Percentiles rank a stretch among this genome's conserved stretches.
Conservation (phyloP, 2,797 vertebrate genomes). For the Lemur catta region DNA sequence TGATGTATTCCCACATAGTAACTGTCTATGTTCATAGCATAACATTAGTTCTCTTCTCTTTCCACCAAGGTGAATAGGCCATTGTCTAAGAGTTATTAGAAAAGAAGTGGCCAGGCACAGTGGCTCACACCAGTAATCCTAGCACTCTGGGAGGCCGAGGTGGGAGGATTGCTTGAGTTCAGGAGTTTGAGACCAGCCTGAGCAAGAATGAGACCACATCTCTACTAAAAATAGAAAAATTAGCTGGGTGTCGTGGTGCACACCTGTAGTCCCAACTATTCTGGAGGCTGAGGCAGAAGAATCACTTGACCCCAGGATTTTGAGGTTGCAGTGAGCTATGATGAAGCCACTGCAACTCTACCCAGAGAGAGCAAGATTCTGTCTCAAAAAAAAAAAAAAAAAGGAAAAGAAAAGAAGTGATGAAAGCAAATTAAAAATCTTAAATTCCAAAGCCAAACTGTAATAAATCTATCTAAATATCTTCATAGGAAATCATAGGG, state of each 20-base stretch:
- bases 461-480: background rate
- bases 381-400: no score
- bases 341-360: background rate
- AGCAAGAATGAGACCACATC: no score
- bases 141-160: no score
- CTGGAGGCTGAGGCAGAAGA: no score
- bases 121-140: no score
- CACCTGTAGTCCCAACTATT: background rate
- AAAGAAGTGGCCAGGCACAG: background rate
- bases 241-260: fast-evolving
- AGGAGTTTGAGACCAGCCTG: no score
- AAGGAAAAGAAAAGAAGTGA: background rate
- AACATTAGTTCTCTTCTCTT: background rate
- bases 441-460: slow-evolving; percentile 27
- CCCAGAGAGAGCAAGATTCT: no score
- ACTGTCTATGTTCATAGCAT: background rate
- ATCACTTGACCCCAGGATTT: background rate
- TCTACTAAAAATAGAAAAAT: background rate
- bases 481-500: background rate
- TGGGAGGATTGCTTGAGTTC: no score
- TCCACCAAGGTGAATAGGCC: background rate
- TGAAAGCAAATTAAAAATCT: background rate
- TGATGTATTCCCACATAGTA: background rate
- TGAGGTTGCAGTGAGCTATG: background rate
- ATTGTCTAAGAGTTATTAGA: background rate